These are phyloP conservation scores for Cristatella mucedo DNA, from an alignment of 2,888 invertebrate genomes.

Conservation along the genomic window DNA sequence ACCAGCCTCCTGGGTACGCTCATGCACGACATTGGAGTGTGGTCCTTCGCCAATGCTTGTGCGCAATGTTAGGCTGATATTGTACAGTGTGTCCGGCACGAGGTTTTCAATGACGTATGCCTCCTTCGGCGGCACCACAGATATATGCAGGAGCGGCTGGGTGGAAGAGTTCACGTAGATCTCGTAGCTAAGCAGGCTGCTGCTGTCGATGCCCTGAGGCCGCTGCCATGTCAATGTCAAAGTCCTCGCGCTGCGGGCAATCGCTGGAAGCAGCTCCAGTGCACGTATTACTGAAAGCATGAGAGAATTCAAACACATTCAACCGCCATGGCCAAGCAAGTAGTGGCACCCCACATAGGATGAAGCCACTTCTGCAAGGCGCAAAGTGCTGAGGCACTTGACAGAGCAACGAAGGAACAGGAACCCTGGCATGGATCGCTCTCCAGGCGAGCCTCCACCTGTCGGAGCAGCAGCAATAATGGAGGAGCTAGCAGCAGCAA, in stretches of 20 bases:
- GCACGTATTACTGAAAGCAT: conserved; percentile 75
- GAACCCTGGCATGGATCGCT: no score
- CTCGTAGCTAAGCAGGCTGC: conserved; percentile 62
- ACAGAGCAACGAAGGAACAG: no score
- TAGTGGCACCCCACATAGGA: no score
- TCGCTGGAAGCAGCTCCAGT: conserved; percentile 71
- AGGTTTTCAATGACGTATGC: conserved; percentile 58
- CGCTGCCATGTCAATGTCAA: conserved; percentile 63
- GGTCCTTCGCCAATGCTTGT: conserved; percentile 81
- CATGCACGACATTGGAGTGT: conserved; percentile 78
- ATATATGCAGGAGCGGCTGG: no score
- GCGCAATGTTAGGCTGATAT: conserved; percentile 86
- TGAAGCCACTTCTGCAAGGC: no score
- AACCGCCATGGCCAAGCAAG: no score
- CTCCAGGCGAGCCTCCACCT: no score
- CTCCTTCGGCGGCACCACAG: background rate
- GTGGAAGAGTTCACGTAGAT: conserved; percentile 94
- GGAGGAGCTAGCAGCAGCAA: no score
- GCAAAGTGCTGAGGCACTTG: no score
- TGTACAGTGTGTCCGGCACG: conserved; percentile 87
- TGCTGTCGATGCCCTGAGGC: conserved; percentile 62
- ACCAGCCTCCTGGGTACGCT: conserved; percentile 87
- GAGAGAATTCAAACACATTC: no score
- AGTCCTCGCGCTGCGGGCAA: conserved; percentile 20
- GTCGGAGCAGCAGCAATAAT: no score